Base-by-base conservation (phyloP, 2,888 invertebrate species). In the Limnephilus lunatus region DNA sequence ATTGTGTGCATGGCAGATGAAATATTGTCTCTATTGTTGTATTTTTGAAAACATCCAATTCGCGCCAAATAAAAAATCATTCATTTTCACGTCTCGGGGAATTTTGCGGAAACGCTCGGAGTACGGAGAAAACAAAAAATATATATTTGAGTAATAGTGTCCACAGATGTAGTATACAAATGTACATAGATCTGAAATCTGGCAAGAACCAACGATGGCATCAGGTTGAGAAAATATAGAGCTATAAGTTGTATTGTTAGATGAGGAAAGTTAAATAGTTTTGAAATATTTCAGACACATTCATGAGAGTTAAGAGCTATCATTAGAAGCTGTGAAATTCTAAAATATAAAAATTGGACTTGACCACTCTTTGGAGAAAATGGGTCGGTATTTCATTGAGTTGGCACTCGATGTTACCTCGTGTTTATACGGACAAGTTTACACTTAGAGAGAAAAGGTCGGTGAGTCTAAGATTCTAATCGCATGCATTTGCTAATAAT, bases 71-170 rank as follows among this genome's bases (percentile, higher is more conserved):
- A 32, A 25, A 80, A n/a, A 32, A 81, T 89, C 80, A 80, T 89
- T 89, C 88, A 89, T 89, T 81, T 89, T 89, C 88, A 81, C 68
- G 81, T 89, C 88, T 89, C 31, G 39, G 35, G 35, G 88, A 32
- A 89, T 39, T 89, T 89, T 81, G 39, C 39, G 35, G 88, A 89
- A 80, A 89, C 14, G 81, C 80, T 39, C 48, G 15, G 14, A n/a
- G 88, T 12, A 2, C 44, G 44, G 44, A 11, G 3, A 35, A 2
- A 31, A 3, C 5, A 39, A 35, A 39, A 39, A 7, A 39, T 7
- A 3, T 88, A 3, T 80, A 19, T 88, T 88, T 88, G 88, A 88
- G 68, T 35, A 80, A 88, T 80, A 25, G 32, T n/a, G n/a, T n/a
- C n/a, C n/a, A n/a, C n/a, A n/a, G n/a, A n/a, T n/a, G n/a, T n/a